These are phyloP conservation scores for Hydrozoanthus tunicans DNA, from an alignment of 64 coral and sea anemone species.

Conservation along the genomic window DNA sequence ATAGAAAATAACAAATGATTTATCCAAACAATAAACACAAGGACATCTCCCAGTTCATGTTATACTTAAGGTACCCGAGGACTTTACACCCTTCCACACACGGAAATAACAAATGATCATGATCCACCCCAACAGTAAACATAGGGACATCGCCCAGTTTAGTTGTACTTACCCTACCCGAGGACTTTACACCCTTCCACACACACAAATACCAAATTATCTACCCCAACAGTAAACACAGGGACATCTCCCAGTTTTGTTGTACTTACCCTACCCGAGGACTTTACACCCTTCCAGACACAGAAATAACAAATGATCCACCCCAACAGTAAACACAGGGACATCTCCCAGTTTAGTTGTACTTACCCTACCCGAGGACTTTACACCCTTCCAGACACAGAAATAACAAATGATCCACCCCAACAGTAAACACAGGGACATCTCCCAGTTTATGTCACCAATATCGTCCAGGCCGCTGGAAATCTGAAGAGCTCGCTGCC, in stretches of 20 bases:
- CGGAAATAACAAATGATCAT: conserved; percentile 87
- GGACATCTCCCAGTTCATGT: no score
- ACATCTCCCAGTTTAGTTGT: conserved; percentile 34
- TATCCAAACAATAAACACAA: no score
- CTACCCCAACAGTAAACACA: no score
- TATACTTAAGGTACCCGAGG: conserved; percentile 73
- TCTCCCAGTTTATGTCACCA: conserved; percentile 82
- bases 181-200: no score
- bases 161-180: no score
- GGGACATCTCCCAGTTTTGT: no score
- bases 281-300: conserved; percentile 88
- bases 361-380: no score
- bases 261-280: conserved; percentile 73
- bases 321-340: conserved; percentile 71
- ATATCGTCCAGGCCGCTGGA: conserved; percentile 64
- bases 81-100: conserved; percentile 90
- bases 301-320: conserved; percentile 94
- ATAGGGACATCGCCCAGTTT: conserved; percentile 62
- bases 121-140: conserved; percentile 65
- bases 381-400: conserved; percentile 84
- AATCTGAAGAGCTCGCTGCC: conserved; percentile 64
- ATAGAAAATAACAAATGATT: no score
- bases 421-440: conserved; percentile 79
- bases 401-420: conserved; percentile 91
- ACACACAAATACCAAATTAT: no score